phyloP scores from a whole-genome alignment of 2,888 invertebrate genomes.

The Amphimallon solstitiale region DNA sequence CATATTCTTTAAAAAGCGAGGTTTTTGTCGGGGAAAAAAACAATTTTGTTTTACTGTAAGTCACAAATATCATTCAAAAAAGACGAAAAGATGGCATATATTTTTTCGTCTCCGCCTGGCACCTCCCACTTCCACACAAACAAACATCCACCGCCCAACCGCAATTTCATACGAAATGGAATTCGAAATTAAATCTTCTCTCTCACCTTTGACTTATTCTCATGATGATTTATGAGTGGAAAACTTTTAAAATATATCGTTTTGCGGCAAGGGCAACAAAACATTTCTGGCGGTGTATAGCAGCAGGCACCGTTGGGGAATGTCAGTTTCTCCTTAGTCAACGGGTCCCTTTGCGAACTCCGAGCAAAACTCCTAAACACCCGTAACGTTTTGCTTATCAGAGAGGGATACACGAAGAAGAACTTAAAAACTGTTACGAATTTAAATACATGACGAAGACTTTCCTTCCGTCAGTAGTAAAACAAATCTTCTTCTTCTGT shows the following conservation, averaged over 20 bases:
- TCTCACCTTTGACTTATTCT: conserved; percentile 56
- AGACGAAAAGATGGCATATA: too few relatives aligned
- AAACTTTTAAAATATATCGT: conserved; percentile 57
- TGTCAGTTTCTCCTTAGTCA: neutral
- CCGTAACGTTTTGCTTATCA: conserved; percentile 47
- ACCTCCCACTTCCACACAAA: too few relatives aligned
- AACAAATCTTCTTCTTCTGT: too few relatives aligned
- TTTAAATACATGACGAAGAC: conserved; percentile 42
- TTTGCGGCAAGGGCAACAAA: conserved; percentile 37
- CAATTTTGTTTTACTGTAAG: too few relatives aligned
- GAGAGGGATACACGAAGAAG: conserved; percentile 36
- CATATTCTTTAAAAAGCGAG: too few relatives aligned
- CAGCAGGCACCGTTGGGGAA: conserved; percentile 6
- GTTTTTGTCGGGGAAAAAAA: too few relatives aligned
- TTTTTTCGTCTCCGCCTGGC: too few relatives aligned
- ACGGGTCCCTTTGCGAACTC: neutral
- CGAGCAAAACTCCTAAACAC: conserved; percentile 40
- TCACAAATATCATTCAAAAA: too few relatives aligned
- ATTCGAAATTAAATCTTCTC: conserved; percentile 59
- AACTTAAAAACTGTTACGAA: conserved; percentile 47
- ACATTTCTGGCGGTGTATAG: conserved; percentile 36
- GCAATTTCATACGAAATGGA: conserved; percentile 46
- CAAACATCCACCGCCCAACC: neutral
- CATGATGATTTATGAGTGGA: conserved; percentile 58
- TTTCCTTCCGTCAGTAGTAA: too few relatives aligned